Evolutionary conservation across 2,888 invertebrate species (phyloP).

Genomic region (Apotomis betuletana): DNA sequence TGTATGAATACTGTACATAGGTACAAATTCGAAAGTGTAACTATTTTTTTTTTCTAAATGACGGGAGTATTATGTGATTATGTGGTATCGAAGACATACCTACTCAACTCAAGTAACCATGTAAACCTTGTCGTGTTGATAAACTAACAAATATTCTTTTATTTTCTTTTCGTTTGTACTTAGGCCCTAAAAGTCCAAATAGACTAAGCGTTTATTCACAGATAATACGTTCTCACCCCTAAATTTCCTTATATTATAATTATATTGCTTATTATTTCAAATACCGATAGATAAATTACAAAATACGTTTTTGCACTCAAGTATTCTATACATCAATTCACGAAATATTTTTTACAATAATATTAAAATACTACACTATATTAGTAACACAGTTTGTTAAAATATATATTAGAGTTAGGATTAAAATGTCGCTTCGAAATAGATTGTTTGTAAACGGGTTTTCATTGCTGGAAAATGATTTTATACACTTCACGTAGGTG

Average conservation of each 20-base stretch:
- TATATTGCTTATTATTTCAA: slow-evolving; percentile 39
- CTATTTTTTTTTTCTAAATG: too few relatives aligned
- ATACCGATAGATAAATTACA: slow-evolving; percentile 31
- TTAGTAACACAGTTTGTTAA: slow-evolving; percentile 51
- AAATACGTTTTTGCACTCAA: slow-evolving; percentile 27
- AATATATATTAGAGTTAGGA: not conserved
- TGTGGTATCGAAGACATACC: too few relatives aligned
- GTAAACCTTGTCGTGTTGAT: too few relatives aligned
- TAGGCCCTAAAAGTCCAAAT: not conserved
- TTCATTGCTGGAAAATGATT: too few relatives aligned
- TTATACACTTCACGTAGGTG: too few relatives aligned
- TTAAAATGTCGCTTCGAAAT: too few relatives aligned
- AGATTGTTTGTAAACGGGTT: too few relatives aligned
- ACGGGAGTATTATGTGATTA: too few relatives aligned
- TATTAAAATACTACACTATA: slow-evolving; percentile 42
- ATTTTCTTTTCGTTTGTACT: not conserved
- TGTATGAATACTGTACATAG: too few relatives aligned
- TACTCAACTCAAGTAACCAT: too few relatives aligned
- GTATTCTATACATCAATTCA: slow-evolving; percentile 30
- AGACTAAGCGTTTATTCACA: not conserved
- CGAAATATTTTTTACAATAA: slow-evolving; percentile 46
- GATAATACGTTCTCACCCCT: slow-evolving; percentile 16
- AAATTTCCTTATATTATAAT: slow-evolving; percentile 11
- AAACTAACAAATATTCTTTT: too few relatives aligned
- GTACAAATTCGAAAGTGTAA: too few relatives aligned